Base-by-base conservation (phyloP, 2,888 invertebrate genomes). In the Troides oblongomaculatus region DNA sequence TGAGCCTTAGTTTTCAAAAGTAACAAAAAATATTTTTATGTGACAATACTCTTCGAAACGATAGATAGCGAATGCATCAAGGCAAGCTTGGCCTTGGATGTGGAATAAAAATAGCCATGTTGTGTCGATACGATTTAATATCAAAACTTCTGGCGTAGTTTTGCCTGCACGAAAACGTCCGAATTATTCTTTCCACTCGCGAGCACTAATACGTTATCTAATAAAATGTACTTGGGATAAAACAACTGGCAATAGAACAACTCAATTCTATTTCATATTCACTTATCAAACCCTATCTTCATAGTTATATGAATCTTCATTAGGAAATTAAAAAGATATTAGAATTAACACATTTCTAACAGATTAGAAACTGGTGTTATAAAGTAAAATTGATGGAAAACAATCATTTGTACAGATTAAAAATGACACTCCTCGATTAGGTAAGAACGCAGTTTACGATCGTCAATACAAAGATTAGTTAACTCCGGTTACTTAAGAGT, bases 81-180 rank as follows among this genome's bases (percentile, higher is more conserved):
- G 87, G 88, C 87, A 85, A 82, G 76, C 80, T 80, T 84, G 88
- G 84, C 92, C 92, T 91, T 91, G 89, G 81, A 68, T 71, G 78
- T 75, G 80, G 87, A 83, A 87, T 88, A 89, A 89, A 91, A 91
- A 91, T 91, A 91, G 87, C 86, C 78, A 84, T 87, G 87, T 90
- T 89, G 64, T 88, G 86, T 86, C 83, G 86, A 84, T 82, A 81
- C 82, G 83, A 86, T 85, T 89, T 88, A 85, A 86, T 88, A 88
- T 84, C 84, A 80, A 78, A 77, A 78, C 79, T 79, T 81, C 81
- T 80, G 81, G 80, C 79, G 77, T 76, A 60, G 60, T 46, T 64
- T 68, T 73, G 76, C 72, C 73, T 76, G 76, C 74, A 78, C 74
- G 75, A 74, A 74, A 75, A 75, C 76, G 77, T 53, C 30, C 53